These are phyloP conservation scores for Melanostigma gelatinosum DNA, from an alignment of 2,113 vertebrate species.

Conservation along the genomic window DNA sequence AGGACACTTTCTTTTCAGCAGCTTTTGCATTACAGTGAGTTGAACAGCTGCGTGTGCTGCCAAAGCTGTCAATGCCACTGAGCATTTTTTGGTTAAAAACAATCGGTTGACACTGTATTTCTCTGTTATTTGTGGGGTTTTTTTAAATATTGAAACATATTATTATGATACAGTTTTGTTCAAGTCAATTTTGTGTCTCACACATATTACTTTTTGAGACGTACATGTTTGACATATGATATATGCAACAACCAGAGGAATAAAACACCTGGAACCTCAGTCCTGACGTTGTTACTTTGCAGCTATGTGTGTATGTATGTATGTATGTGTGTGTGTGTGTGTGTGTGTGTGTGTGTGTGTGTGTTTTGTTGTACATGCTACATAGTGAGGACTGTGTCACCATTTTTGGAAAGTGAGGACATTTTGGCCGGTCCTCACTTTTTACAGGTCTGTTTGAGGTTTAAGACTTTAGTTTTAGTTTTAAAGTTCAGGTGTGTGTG, in stretches of 20 bases:
- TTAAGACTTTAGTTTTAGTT: neutral
- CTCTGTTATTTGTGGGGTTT: neutral
- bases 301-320: neutral
- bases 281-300: neutral
- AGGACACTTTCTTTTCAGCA: neutral
- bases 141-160: neutral
- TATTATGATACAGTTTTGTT: neutral
- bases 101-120: neutral
- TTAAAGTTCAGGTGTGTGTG: neutral
- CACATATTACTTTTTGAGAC: neutral
- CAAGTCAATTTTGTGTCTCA: neutral
- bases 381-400: neutral
- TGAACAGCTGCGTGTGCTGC: neutral
- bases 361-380: neutral
- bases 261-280: neutral
- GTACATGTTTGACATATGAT: neutral
- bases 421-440: neutral
- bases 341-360: conserved; percentile 2
- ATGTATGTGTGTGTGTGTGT: conserved; percentile 3
- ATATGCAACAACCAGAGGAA: neutral
- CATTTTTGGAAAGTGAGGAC: no score
- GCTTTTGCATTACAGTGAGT: conserved; percentile 3
- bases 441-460: neutral
- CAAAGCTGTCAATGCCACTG: neutral
- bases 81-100: neutral